These are phyloP conservation scores for Furcifer pardalis DNA, from an alignment of 2,797 vertebrate species.

Conservation along the genomic window DNA sequence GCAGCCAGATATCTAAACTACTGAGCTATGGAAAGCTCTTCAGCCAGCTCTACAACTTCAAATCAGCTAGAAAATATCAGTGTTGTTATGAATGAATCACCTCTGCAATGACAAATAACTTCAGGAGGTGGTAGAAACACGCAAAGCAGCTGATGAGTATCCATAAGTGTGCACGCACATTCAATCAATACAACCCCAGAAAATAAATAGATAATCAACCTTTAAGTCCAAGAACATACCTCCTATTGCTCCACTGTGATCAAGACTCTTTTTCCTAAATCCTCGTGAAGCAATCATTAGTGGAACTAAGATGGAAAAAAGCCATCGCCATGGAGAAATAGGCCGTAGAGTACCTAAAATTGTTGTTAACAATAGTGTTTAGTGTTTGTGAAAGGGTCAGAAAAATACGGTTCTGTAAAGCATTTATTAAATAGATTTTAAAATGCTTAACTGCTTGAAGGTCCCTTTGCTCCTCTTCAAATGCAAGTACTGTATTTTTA, in stretches of 20 bases:
- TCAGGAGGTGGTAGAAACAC: neutral
- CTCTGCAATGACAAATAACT: neutral
- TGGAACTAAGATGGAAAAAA: constrained; percentile 90
- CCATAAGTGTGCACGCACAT: neutral
- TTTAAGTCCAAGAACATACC: constrained; percentile 74
- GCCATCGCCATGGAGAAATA: constrained; percentile 94
- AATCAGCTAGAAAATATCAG: neutral
- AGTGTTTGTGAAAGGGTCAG: neutral
- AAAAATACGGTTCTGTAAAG: neutral
- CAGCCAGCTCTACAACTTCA: neutral
- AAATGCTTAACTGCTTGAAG: neutral
- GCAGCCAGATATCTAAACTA: no score
- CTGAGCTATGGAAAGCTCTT: no score
- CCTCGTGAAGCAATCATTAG: constrained; percentile 80
- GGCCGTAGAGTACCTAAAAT: constrained; percentile 86
- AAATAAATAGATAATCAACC: neutral
- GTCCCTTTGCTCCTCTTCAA: neutral
- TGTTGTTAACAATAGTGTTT: constrained; percentile 40
- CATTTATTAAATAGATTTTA: neutral
- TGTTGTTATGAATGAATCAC: neutral
- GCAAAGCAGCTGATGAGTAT: neutral
- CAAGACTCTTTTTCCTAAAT: constrained; percentile 88
- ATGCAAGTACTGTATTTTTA: neutral
- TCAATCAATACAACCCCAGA: constrained; percentile 1
- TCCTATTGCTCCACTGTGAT: constrained; percentile 87